These are phyloP conservation scores for Lepeophtheirus salmonis DNA, from an alignment of 1,140 invertebrate genomes.

Conservation along the genomic window DNA sequence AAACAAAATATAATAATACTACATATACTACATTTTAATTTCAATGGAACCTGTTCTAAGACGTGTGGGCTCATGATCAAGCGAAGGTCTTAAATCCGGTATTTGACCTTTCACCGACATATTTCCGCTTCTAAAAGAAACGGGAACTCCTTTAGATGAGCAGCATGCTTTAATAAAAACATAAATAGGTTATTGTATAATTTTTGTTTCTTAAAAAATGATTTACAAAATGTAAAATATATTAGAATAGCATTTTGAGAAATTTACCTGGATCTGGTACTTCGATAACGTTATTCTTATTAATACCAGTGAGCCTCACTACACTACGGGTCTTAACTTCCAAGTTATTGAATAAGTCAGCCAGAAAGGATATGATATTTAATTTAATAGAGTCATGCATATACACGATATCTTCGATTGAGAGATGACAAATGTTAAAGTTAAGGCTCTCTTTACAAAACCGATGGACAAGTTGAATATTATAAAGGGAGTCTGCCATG, in stretches of 20 bases:
- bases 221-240: background rate
- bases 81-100: conserved; percentile 24
- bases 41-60: conserved; percentile 13
- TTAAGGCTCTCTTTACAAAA: conserved; percentile 66
- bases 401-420: conserved; percentile 85
- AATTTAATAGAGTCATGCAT: conserved; percentile 68
- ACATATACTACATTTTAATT: too few relatives aligned
- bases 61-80: conserved; percentile 21
- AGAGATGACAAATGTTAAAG: conserved; percentile 78
- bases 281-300: conserved; percentile 15
- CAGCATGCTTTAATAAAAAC: background rate
- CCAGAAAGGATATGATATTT: conserved; percentile 79
- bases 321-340: conserved; percentile 80
- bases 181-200: too few relatives aligned
- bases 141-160: background rate
- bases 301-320: conserved; percentile 49
- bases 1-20: too few relatives aligned
- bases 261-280: conserved; percentile 17
- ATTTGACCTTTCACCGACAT: conserved; percentile 15
- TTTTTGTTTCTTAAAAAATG: too few relatives aligned
- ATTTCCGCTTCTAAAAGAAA: background rate
- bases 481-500: conserved; percentile 77
- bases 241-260: too few relatives aligned
- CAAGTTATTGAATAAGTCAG: conserved; percentile 84
- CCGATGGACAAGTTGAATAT: conserved; percentile 65